Evolutionary conservation across 2,888 invertebrate genomes (phyloP).

Genomic region (Nycteola revayana): DNA sequence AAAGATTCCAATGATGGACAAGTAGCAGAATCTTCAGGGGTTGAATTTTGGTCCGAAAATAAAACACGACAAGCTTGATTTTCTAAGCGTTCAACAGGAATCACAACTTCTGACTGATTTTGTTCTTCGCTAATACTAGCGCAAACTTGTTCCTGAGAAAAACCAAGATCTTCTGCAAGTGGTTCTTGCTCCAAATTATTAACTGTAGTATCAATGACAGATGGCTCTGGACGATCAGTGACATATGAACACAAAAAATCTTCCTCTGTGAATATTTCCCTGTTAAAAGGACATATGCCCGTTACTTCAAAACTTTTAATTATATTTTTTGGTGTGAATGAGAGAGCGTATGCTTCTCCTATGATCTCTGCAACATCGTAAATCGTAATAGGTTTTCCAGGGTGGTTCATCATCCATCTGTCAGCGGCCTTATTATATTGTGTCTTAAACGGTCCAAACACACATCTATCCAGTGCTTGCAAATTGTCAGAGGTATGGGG

Average conservation of each 20-base stretch:
- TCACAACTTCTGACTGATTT: too few species aligned
- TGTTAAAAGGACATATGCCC: background rate
- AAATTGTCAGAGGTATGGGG: background rate
- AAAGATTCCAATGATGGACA: too few species aligned
- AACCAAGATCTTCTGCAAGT: too few species aligned
- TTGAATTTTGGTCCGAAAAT: too few species aligned
- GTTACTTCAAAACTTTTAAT: background rate
- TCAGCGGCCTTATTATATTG: background rate
- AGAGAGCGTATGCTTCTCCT: background rate
- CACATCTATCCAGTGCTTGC: background rate
- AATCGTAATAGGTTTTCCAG: slow-evolving; percentile 13
- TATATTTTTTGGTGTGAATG: background rate
- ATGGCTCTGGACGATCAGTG: background rate
- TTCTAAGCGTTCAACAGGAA: too few species aligned
- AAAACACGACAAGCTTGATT: too few species aligned
- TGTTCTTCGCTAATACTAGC: too few species aligned
- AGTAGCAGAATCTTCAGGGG: too few species aligned
- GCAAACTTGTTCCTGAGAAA: too few species aligned
- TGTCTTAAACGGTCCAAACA: background rate
- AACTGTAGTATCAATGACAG: too few species aligned
- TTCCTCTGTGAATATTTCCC: background rate
- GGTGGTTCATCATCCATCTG: slow-evolving; percentile 18
- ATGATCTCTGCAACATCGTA: slow-evolving; percentile 13
- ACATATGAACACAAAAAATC: background rate
- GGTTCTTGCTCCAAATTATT: too few species aligned